Conservation (phyloP, 1,140 invertebrate species). For the Phenacoccus solenopsis region DNA sequence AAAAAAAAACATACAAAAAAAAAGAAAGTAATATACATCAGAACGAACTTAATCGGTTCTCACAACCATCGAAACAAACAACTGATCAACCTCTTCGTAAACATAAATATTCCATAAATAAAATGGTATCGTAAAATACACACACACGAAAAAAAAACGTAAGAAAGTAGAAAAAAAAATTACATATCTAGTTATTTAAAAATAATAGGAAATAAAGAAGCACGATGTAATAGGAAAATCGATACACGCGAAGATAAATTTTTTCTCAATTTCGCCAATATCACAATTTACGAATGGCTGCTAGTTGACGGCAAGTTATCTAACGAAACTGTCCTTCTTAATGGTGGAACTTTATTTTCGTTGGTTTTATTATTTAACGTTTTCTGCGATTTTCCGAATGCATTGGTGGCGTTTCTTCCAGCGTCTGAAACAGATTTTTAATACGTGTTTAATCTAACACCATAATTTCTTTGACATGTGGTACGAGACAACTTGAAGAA, state of each 20-base stretch:
- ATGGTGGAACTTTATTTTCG: not conserved
- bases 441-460: too few species aligned
- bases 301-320: not conserved
- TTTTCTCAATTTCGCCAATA: not conserved
- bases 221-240: not conserved
- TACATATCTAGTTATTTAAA: not conserved
- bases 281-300: conserved; percentile 1
- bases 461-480: too few species aligned
- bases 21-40: not conserved
- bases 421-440: not conserved
- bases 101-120: not conserved
- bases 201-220: not conserved
- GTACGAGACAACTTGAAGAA: too few species aligned
- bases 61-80: conserved; percentile 1
- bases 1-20: not conserved
- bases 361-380: not conserved
- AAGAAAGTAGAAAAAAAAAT: conserved; percentile 1
- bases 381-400: not conserved
- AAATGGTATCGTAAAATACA: not conserved
- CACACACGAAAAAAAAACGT: not conserved
- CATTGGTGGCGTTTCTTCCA: not conserved
- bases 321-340: not conserved
- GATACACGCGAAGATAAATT: not conserved
- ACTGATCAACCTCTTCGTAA: not conserved
- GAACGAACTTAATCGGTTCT: not conserved